These are phyloP conservation scores for Sebastes iracundus DNA, from an alignment of 2,797 vertebrate genomes.

Conservation along the genomic window DNA sequence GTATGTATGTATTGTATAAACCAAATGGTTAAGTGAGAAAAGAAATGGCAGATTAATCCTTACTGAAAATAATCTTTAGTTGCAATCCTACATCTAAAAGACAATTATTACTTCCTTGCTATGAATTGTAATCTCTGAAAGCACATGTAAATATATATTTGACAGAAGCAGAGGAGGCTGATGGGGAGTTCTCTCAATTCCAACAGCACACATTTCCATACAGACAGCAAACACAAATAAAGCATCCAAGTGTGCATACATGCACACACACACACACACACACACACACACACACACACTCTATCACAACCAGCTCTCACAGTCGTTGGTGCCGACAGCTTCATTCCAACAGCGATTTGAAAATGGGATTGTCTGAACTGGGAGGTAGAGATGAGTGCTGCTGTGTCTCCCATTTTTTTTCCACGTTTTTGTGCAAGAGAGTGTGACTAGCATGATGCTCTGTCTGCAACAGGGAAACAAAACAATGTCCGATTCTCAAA, in stretches of 20 bases:
- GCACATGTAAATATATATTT: not conserved
- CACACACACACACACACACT: not conserved
- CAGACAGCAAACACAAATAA: not conserved
- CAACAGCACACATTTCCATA: conserved; percentile 1
- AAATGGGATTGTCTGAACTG: conserved; percentile 25
- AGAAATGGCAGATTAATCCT: not conserved
- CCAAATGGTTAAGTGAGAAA: not conserved
- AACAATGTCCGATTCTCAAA: not conserved
- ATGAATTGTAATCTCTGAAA: not conserved
- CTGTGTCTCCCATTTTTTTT: not conserved
- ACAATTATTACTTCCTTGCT: not conserved
- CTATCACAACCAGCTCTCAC: not conserved
- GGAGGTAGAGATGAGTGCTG: not conserved
- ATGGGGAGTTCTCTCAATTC: not conserved
- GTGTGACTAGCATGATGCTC: not conserved
- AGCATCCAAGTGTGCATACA: not conserved
- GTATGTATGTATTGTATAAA: too few species aligned
- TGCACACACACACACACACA: not conserved
- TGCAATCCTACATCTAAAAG: not conserved
- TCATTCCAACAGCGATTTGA: conserved; percentile 34
- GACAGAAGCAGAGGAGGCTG: not conserved
- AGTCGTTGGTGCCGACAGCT: conserved; percentile 16
- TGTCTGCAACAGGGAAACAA: not conserved
- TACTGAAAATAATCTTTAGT: not conserved
- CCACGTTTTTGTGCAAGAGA: not conserved